Percentiles rank a stretch among this genome's conserved stretches.
phyloP scores from a whole-genome alignment of 2,888 invertebrate species.

The Ophion obscuratus region DNA sequence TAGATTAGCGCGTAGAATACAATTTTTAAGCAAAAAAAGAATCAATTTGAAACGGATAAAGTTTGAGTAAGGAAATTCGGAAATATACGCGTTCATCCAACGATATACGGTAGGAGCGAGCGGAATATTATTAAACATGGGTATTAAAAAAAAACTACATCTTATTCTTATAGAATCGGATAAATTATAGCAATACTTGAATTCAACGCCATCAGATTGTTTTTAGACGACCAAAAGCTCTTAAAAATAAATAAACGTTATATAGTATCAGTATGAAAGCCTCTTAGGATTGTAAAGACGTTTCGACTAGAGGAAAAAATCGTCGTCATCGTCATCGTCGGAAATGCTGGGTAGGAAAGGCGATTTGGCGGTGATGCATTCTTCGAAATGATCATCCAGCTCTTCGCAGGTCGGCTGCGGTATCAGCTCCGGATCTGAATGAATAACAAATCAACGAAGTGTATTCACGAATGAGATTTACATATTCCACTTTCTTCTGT shows the following conservation, averaged over 20 bases:
- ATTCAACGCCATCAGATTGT: not conserved
- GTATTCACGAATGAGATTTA: not conserved
- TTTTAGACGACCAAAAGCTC: not conserved
- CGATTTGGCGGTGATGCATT: not conserved
- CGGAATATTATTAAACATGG: not conserved
- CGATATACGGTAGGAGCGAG: not conserved
- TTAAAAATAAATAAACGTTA: not conserved
- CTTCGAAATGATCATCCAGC: conserved; percentile 4
- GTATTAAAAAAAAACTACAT: not conserved
- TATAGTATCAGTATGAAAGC: conserved; percentile 10
- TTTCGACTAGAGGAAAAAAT: conserved; percentile 9
- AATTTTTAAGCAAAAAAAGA: not conserved
- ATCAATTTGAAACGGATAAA: too few species aligned
- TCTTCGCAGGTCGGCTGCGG: not conserved
- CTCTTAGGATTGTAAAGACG: not conserved
- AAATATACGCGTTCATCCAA: not conserved
- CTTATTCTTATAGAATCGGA: not conserved
- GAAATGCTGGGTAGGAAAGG: conserved; percentile 37
- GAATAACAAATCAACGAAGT: not conserved
- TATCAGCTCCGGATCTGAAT: conserved; percentile 43
- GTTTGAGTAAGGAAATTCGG: too few species aligned
- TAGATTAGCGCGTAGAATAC: not conserved
- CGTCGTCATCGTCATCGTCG: conserved; percentile 44
- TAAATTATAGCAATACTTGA: conserved; percentile 6
- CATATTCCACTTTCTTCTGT: not conserved